phyloP scores from a whole-genome alignment of 1,140 invertebrate genomes.

The Charaxes varanes region DNA sequence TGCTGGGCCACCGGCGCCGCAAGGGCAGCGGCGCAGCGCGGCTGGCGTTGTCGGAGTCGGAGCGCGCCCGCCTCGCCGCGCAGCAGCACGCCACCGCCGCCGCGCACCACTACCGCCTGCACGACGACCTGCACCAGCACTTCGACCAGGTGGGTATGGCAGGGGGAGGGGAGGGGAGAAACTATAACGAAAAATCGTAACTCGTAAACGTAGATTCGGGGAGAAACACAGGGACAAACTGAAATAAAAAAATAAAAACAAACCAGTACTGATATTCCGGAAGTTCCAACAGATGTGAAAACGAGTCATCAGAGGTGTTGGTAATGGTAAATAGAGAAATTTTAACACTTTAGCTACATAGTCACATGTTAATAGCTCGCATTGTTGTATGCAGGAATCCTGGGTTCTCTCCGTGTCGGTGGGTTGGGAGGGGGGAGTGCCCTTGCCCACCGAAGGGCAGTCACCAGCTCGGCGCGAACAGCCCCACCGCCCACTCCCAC shows the following conservation, averaged over 20 bases:
- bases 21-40: conserved; percentile 39
- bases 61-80: conserved; percentile 79
- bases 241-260: no score
- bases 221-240: no score
- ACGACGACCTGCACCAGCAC: conserved; percentile 81
- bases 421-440: conserved; percentile 94
- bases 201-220: no score
- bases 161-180: conserved; percentile 93
- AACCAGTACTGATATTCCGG: no score
- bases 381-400: conserved; percentile 74
- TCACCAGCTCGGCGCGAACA: conserved; percentile 79
- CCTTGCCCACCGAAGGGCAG: no score
- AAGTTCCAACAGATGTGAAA: no score
- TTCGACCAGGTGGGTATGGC: conserved; percentile 91
- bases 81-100: conserved; percentile 77
- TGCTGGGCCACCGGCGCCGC: conserved; percentile 84
- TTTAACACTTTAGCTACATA: no score
- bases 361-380: conserved; percentile 7
- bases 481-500: conserved; percentile 81
- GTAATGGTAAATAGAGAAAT: no score
- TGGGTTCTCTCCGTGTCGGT: conserved; percentile 91
- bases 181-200: no score
- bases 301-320: no score
- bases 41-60: conserved; percentile 64
- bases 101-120: conserved; percentile 79